Conservation (phyloP, 1,140 invertebrate genomes). For the Drosophila ficusphila region DNA sequence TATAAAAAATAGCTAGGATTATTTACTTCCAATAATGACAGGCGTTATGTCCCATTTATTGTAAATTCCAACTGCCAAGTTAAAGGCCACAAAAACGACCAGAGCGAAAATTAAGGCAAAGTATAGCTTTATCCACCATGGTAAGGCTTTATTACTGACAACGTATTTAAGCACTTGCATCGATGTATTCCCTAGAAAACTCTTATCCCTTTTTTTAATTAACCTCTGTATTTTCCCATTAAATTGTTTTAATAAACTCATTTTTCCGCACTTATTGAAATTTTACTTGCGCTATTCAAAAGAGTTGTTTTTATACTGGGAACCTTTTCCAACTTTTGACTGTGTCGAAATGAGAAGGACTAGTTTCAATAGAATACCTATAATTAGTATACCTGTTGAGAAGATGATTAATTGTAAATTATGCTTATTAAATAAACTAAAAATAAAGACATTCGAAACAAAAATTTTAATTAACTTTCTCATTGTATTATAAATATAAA, state of each 20-base stretch:
- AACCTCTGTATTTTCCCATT: neutral
- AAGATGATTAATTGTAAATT: too few species aligned
- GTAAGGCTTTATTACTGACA: slow-evolving; percentile 86
- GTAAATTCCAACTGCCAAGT: slow-evolving; percentile 89
- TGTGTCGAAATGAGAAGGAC: too few species aligned
- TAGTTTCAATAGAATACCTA: too few species aligned
- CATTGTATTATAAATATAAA: too few species aligned
- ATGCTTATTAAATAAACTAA: too few species aligned
- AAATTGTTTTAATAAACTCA: slow-evolving; percentile 11
- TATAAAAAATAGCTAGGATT: neutral
- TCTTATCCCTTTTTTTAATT: slow-evolving; percentile 13
- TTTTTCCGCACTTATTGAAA: too few species aligned
- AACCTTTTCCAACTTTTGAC: neutral
- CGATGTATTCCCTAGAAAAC: slow-evolving; percentile 87
- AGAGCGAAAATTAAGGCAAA: slow-evolving; percentile 86
- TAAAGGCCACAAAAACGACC: slow-evolving; percentile 87
- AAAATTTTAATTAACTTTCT: too few species aligned
- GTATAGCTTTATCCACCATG: slow-evolving; percentile 55
- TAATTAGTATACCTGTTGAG: too few species aligned
- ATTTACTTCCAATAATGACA: slow-evolving; percentile 88
- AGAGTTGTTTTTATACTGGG: neutral
- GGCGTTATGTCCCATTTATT: slow-evolving; percentile 88
- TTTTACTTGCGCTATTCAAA: too few species aligned
- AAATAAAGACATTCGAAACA: too few species aligned
- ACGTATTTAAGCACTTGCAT: slow-evolving; percentile 90